phyloP scores from a whole-genome alignment of 2,888 invertebrate genomes.

The Nezara viridula region DNA sequence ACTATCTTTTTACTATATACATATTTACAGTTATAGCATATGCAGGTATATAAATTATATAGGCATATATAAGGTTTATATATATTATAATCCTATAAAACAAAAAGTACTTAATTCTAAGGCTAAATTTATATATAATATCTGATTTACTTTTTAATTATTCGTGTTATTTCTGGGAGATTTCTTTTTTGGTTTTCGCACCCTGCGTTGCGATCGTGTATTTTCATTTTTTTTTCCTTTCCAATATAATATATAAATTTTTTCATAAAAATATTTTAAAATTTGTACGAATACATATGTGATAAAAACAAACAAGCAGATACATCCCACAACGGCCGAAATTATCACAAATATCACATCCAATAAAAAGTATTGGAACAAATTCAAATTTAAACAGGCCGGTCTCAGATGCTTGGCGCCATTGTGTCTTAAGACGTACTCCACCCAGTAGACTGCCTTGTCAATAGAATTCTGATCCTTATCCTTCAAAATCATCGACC shows the following conservation, averaged over 20 bases:
- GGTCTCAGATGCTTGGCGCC: conserved; percentile 68
- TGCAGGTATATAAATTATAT: neutral
- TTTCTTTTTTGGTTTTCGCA: neutral
- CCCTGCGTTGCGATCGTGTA: neutral
- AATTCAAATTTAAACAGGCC: conserved; percentile 66
- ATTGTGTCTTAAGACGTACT: conserved; percentile 75
- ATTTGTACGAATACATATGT: too few relatives aligned
- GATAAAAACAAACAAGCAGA: neutral
- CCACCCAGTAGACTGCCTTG: conserved; percentile 76
- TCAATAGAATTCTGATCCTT: conserved; percentile 74
- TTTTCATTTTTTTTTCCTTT: neutral
- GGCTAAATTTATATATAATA: neutral
- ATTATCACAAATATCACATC: conserved; percentile 65
- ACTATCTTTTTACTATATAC: neutral
- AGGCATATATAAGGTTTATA: neutral
- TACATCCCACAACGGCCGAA: neutral
- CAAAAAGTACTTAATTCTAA: neutral
- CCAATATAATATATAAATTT: neutral
- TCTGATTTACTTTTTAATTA: neutral
- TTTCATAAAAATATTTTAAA: neutral
- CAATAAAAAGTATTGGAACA: conserved; percentile 67
- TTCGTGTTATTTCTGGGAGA: neutral
- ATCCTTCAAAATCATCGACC: conserved; percentile 68
- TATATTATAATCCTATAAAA: neutral
- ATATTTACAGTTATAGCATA: neutral